Percentiles rank a stretch among this genome's conserved stretches.
phyloP scores from a whole-genome alignment of 2,888 invertebrate genomes.

The Mellilla xanthometata region DNA sequence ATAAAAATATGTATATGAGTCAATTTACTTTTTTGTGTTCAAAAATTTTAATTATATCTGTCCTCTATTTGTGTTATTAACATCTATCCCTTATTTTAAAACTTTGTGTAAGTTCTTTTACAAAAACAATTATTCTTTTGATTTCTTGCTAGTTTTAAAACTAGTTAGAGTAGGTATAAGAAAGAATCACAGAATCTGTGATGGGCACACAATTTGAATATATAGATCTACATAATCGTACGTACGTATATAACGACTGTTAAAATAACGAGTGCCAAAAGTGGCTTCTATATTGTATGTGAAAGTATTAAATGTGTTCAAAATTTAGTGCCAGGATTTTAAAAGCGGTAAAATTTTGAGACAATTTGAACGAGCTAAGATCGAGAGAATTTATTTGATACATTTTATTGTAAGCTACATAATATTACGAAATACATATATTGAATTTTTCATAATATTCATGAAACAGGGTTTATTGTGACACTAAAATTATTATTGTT shows the following conservation, averaged over 20 bases:
- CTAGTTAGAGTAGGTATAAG: neutral
- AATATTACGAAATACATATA: conserved; percentile 22
- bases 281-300: conserved; percentile 51
- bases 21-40: too few species aligned
- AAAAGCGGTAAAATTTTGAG: conserved; percentile 37
- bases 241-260: conserved; percentile 23
- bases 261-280: conserved; percentile 58
- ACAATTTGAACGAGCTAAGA: conserved; percentile 38
- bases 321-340: conserved; percentile 51
- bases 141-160: too few species aligned
- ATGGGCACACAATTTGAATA: conserved; percentile 3
- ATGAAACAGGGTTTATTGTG: conserved; percentile 42
- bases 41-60: too few species aligned
- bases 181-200: conserved; percentile 4
- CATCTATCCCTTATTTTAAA: too few species aligned
- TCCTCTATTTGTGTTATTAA: too few species aligned
- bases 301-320: conserved; percentile 54
- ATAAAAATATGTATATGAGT: too few species aligned
- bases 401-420: conserved; percentile 29
- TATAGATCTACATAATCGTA: conserved; percentile 11
- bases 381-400: conserved; percentile 31
- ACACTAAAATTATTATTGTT: conserved; percentile 3
- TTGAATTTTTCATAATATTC: conserved; percentile 16
- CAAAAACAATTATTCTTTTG: too few species aligned
- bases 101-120: too few species aligned